Evolutionary conservation across 2,888 invertebrate genomes (phyloP).

Genomic region (Amblyjoppa fuscipennis): DNA sequence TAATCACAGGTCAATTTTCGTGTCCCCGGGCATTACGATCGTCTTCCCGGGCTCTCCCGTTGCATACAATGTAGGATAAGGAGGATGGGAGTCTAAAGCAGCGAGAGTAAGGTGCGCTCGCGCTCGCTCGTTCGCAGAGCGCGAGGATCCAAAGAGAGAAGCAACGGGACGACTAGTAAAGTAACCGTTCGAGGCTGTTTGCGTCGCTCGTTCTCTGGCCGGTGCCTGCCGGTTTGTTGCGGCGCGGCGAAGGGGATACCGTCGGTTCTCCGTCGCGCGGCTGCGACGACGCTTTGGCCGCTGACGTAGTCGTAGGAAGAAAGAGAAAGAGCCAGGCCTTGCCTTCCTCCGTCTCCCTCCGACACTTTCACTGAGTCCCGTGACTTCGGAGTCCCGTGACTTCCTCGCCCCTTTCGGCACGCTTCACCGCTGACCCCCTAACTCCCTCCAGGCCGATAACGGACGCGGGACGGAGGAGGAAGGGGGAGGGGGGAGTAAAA

Average conservation of each 20-base stretch:
- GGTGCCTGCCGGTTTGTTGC: slow-evolving; percentile 30
- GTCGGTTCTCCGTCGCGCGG: background rate
- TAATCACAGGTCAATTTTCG: slow-evolving; percentile 30
- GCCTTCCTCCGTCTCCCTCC: slow-evolving; percentile 74
- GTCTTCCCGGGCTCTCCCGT: slow-evolving; percentile 11
- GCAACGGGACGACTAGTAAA: slow-evolving; percentile 15
- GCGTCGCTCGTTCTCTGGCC: slow-evolving; percentile 47
- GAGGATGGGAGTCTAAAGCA: background rate
- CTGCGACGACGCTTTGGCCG: background rate
- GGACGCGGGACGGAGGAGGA: background rate
- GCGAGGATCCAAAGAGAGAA: slow-evolving; percentile 36
- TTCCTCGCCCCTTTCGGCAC: slow-evolving; percentile 66
- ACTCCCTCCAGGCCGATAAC: slow-evolving; percentile 62
- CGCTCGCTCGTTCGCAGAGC: background rate
- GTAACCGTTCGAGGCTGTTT: slow-evolving; percentile 64
- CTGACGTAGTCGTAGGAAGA: slow-evolving; percentile 65
- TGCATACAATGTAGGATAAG: slow-evolving; percentile 13
- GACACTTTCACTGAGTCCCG: slow-evolving; percentile 81
- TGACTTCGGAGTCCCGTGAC: slow-evolving; percentile 79
- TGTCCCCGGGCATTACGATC: slow-evolving; percentile 38
- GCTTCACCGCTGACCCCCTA: slow-evolving; percentile 60
- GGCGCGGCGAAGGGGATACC: slow-evolving; percentile 42
- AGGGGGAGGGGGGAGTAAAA: background rate
- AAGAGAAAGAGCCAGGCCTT: slow-evolving; percentile 67
- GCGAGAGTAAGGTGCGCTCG: slow-evolving; percentile 4